Percentiles rank a stretch among this genome's conserved stretches.
Evolutionary conservation across 2,113 vertebrate species (phyloP).

Genomic region (Caranx ignobilis): DNA sequence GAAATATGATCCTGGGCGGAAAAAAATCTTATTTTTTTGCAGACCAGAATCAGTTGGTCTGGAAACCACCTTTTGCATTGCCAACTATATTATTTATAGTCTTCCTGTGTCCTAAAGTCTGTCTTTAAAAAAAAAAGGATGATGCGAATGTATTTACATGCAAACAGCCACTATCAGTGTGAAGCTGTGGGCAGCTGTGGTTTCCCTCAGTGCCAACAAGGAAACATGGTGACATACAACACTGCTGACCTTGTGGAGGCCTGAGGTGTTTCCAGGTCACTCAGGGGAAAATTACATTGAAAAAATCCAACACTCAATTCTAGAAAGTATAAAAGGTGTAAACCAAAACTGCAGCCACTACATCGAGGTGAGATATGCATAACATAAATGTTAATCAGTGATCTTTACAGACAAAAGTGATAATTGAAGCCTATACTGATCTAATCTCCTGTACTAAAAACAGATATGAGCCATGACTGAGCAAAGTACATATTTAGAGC

Average conservation of each 20-base stretch:
- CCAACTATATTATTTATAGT: conserved; percentile 7
- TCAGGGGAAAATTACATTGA: background rate
- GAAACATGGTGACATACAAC: conserved; percentile 5
- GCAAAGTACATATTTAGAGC: conserved; percentile 53
- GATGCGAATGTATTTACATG: conserved; percentile 61
- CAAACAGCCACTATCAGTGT: conserved; percentile 63
- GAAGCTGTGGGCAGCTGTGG: conserved; percentile 28
- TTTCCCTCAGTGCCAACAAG: background rate
- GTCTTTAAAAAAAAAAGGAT: conserved; percentile 35
- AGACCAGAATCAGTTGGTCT: background rate
- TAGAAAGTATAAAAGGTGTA: background rate
- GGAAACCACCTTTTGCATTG: background rate
- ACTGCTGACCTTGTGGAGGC: conserved; percentile 21
- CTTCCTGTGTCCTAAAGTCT: conserved; percentile 38
- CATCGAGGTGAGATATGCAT: too few species aligned
- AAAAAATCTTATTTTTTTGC: too few species aligned
- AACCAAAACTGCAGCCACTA: too few species aligned
- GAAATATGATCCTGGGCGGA: background rate
- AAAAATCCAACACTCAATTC: background rate
- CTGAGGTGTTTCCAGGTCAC: conserved; percentile 11
- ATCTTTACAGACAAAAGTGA: too few species aligned
- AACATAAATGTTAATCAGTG: too few species aligned
- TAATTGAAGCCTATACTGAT: conserved; percentile 26
- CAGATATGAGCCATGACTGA: conserved; percentile 73
- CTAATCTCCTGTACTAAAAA: conserved; percentile 58